Conservation (phyloP, 2,113 vertebrate genomes). For the Ctenomys sociabilis region DNA sequence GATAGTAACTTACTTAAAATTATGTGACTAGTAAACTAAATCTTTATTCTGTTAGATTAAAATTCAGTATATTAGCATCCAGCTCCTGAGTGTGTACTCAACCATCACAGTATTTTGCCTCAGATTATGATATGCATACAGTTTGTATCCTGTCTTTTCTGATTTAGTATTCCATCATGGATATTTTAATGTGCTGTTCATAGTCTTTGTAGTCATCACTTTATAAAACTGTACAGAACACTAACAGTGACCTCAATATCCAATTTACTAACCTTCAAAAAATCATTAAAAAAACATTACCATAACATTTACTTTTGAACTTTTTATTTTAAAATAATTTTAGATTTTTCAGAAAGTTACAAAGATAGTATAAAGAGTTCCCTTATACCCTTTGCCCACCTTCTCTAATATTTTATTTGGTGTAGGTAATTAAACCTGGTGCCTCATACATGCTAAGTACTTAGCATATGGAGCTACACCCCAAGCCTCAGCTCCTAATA, state of each 20-base stretch:
- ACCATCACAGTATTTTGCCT: background rate
- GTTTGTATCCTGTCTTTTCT: slow-evolving; percentile 16
- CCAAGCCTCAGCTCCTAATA: background rate
- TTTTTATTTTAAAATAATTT: slow-evolving; percentile 12
- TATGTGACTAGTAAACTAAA: background rate
- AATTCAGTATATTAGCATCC: background rate
- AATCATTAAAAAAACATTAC: background rate
- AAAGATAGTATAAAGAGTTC: background rate
- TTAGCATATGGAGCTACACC: background rate
- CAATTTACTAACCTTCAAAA: background rate
- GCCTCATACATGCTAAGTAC: background rate
- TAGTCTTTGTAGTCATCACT: slow-evolving; percentile 31
- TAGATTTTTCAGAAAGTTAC: background rate
- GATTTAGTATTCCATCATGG: slow-evolving; percentile 14
- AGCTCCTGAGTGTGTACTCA: background rate
- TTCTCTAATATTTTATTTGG: background rate
- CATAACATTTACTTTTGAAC: background rate
- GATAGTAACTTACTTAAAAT: background rate
- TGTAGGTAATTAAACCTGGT: no score
- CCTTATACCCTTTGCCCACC: background rate
- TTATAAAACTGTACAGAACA: slow-evolving; percentile 6
- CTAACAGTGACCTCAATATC: background rate
- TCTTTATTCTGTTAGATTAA: background rate
- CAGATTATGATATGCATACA: background rate
- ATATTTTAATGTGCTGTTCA: slow-evolving; percentile 18